Evolutionary conservation across 2,888 invertebrate genomes (phyloP).

Genomic region (Chrysodeixis includens): DNA sequence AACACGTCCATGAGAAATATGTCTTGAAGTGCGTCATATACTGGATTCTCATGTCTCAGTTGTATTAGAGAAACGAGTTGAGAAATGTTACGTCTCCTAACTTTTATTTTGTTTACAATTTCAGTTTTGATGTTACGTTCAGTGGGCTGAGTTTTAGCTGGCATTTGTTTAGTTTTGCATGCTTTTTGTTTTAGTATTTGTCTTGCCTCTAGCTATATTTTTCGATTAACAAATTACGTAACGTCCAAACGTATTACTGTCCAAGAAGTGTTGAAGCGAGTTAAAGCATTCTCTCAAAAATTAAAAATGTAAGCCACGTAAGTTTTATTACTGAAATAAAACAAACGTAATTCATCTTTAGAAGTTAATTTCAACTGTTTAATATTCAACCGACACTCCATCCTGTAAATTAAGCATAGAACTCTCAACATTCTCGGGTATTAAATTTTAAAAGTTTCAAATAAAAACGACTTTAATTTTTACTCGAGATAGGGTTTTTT

Average conservation of each 20-base stretch:
- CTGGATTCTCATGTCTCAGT: slow-evolving; percentile 44
- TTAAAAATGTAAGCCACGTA: slow-evolving; percentile 39
- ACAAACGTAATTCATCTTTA: slow-evolving; percentile 53
- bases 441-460: slow-evolving; percentile 67
- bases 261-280: slow-evolving; percentile 11
- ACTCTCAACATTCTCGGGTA: slow-evolving; percentile 57
- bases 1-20: slow-evolving; percentile 51
- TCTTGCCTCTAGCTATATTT: background rate
- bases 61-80: slow-evolving; percentile 46
- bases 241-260: no score
- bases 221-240: no score
- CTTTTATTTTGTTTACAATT: slow-evolving; percentile 49
- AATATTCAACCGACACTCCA: slow-evolving; percentile 68
- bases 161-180: background rate
- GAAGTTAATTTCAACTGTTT: slow-evolving; percentile 65
- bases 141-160: slow-evolving; percentile 17
- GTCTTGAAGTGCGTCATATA: slow-evolving; percentile 48
- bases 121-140: slow-evolving; percentile 22
- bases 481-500: slow-evolving; percentile 60
- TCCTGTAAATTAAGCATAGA: slow-evolving; percentile 63
- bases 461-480: slow-evolving; percentile 58
- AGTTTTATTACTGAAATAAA: slow-evolving; percentile 54
- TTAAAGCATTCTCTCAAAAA: slow-evolving; percentile 23
- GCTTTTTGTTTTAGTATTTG: background rate
- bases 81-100: slow-evolving; percentile 30